A percentile compares a stretch with the other conserved stretches of the same genome.
These are phyloP conservation scores for Alloscopus bannaensis DNA, from an alignment of 2,888 invertebrate genomes.

Conservation along the genomic window DNA sequence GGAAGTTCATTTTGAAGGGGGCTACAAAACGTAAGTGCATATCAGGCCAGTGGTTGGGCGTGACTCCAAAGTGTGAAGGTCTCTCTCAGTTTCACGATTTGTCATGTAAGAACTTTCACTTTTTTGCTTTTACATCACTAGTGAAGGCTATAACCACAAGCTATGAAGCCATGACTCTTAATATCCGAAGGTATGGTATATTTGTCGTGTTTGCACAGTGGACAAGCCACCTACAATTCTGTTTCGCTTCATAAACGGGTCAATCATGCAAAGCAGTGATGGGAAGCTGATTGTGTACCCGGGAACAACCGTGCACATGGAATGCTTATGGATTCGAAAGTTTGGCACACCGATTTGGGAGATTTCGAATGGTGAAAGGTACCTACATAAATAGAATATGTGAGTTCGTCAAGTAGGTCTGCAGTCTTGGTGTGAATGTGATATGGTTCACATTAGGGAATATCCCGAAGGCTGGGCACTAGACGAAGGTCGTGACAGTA, in stretches of 20 bases:
- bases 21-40: conserved; percentile 84
- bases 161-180: not conserved
- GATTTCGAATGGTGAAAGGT: conserved; percentile 49
- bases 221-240: conserved; percentile 68
- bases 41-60: conserved; percentile 88
- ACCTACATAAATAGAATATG: conserved; percentile 29
- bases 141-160: not conserved
- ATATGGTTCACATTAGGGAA: too few relatives aligned
- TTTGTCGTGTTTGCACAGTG: conserved; percentile 28
- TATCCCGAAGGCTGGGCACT: conserved; percentile 89
- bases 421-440: not conserved
- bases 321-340: conserved; percentile 90
- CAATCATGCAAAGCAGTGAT: conserved; percentile 90
- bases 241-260: conserved; percentile 79
- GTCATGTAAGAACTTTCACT: conserved; percentile 79
- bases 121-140: not conserved
- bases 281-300: conserved; percentile 84
- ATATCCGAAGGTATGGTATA: too few relatives aligned
- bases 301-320: conserved; percentile 90
- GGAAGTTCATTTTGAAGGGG: conserved; percentile 90
- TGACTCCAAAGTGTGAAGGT: conserved; percentile 86
- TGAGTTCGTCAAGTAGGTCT: not conserved
- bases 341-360: conserved; percentile 85
- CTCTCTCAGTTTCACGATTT: conserved; percentile 91
- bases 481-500: conserved; percentile 86